Percentiles rank a stretch among this genome's conserved stretches.
phyloP scores from a whole-genome alignment of 53 echinoderm and acorn worm genomes.

The Luidia sarsii region DNA sequence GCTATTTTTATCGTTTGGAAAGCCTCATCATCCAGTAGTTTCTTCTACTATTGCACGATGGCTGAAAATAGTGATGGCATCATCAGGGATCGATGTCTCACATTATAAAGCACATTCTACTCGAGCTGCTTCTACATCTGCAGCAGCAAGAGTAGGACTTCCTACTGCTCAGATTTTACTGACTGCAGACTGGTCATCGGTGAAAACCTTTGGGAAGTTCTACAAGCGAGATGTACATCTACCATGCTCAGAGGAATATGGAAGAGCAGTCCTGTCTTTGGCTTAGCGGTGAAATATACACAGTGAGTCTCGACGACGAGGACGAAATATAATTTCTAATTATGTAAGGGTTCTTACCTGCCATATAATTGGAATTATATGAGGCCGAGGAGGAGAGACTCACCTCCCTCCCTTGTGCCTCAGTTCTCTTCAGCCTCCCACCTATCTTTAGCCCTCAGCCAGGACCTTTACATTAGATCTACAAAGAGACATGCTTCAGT shows the following conservation, averaged over 20 bases:
- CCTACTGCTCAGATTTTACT: constrained; percentile 28
- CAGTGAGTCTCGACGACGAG: background rate
- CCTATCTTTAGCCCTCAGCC: background rate
- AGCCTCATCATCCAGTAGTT: constrained; percentile 20
- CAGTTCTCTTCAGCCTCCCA: background rate
- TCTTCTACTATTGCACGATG: constrained; percentile 18
- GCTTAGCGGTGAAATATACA: background rate
- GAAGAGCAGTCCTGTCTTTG: constrained; percentile 27
- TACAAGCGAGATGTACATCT: constrained; percentile 34
- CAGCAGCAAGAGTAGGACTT: constrained; percentile 11
- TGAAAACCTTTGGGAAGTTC: constrained; percentile 16
- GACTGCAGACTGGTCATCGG: constrained; percentile 25
- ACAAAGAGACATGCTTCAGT: constrained; percentile 11
- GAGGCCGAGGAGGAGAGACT: constrained; percentile 11
- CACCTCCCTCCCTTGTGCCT: background rate
- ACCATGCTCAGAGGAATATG: background rate
- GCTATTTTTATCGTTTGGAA: constrained; percentile 26
- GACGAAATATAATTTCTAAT: background rate
- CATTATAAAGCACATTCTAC: constrained; percentile 36
- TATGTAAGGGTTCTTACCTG: no score
- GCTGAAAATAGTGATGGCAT: constrained; percentile 12
- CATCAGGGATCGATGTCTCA: constrained; percentile 23
- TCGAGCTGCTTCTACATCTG: constrained; percentile 15
- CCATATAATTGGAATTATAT: background rate
- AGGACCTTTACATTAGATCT: background rate